Base-by-base conservation (phyloP, 2,797 vertebrate genomes). In the Huso huso region DNA sequence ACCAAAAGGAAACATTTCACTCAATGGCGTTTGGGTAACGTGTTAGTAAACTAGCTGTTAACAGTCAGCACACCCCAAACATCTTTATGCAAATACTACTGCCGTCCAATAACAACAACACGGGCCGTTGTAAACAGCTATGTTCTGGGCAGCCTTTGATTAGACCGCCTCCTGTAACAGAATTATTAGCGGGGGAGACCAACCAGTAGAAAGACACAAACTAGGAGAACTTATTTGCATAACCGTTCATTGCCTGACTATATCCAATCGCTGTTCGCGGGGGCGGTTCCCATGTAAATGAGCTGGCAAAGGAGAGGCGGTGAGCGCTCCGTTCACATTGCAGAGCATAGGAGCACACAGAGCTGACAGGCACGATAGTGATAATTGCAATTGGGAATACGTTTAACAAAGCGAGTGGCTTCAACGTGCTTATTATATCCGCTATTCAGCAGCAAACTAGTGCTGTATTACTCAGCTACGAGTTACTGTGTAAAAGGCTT, bases 281-380 rank as follows among this genome's bases (percentile, higher is more conserved):
- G 58, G 85, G 84, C 73, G 78, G 72, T 1, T 6, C 65, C 63
- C 74, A 86, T 83, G 86, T 77, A 74, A 85, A 86, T 84, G 71
- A 80, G 77, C 85, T 87, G 85, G 84, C 83, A 81, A 74, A 83
- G 78, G 86, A 84, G 80, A 86, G 82, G 55, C 9, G n/a, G 78
- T 73, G 60, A 81, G 80, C 15, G 81, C 83, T 88, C 83, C 87
- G 87, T 89, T 91, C 88, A 87, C 85, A 37, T 81, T 79, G 77
- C 76, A 51, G 59, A 57, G 51, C 58, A 62, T 66, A 55, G 12
- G 57, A 69, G 68, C 23, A 4, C 23, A 3, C 2, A 37, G 23
- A 3, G 23, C 23, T 37, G 15, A 18, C 15, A 18, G 23, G 23
- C 23, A 37, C 23, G 2, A 37, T 37, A 37, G 23, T 37, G 2